A percentile compares a stretch with the other conserved stretches of the same genome.
Conservation (phyloP, 2,797 vertebrate species). For the Scyliorhinus canicula region DNA sequence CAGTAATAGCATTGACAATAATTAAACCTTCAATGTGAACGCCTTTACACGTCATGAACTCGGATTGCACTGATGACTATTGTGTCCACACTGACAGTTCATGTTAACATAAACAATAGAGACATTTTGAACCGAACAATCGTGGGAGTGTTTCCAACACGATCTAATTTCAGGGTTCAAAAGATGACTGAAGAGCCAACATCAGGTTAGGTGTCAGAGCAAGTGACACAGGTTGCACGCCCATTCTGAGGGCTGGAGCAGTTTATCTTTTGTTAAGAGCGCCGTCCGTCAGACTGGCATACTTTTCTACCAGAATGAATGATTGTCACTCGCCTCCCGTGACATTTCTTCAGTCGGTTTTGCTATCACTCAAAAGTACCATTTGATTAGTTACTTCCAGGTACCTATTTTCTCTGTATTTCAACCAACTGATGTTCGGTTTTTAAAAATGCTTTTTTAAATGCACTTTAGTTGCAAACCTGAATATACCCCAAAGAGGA, state of each 20-base stretch:
- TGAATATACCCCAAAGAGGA: neutral
- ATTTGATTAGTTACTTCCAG: neutral
- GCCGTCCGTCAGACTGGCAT: neutral
- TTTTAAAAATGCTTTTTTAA: no score
- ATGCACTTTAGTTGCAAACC: neutral
- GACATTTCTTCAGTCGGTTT: neutral
- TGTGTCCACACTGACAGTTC: neutral
- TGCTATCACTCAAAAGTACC: neutral
- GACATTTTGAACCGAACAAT: neutral
- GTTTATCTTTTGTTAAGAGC: neutral
- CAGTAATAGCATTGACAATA: neutral
- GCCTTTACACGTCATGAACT: conserved; percentile 2
- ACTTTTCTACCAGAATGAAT: neutral
- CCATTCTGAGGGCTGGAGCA: neutral
- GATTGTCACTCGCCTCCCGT: neutral
- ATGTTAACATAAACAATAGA: neutral
- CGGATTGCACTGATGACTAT: neutral
- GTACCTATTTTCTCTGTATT: neutral
- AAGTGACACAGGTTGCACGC: neutral
- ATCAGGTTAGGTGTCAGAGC: neutral
- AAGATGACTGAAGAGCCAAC: neutral
- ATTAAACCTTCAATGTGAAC: neutral
- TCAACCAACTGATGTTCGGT: neutral
- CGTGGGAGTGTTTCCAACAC: no score
- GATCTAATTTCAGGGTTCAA: neutral